These are phyloP conservation scores for Pseudococcus viburni DNA, from an alignment of 2,888 invertebrate genomes.

Conservation along the genomic window DNA sequence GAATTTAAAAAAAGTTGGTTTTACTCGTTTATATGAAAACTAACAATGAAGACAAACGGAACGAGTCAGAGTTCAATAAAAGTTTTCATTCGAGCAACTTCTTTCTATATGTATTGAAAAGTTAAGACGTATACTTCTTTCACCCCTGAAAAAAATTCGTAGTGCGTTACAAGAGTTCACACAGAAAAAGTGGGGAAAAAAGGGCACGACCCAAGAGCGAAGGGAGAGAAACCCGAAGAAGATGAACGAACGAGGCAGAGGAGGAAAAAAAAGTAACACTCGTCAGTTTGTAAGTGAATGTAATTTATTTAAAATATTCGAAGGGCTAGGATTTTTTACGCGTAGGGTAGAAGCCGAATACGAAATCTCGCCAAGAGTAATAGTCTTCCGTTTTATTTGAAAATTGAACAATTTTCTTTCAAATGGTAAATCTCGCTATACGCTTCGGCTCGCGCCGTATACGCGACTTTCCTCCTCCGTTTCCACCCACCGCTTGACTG, in stretches of 20 bases:
- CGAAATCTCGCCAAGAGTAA: slow-evolving; percentile 60
- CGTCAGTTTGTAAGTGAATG: slow-evolving; percentile 64
- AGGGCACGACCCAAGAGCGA: background rate
- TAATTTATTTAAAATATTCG: slow-evolving; percentile 65
- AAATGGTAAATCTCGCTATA: slow-evolving; percentile 57
- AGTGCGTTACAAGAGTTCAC: background rate
- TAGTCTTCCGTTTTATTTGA: slow-evolving; percentile 65
- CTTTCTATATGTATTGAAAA: slow-evolving; percentile 59
- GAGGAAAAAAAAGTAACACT: slow-evolving; percentile 29
- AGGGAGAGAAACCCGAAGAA: background rate
- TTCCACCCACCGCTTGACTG: background rate
- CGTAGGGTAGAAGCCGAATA: slow-evolving; percentile 57
- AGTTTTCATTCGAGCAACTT: slow-evolving; percentile 59
- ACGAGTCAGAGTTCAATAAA: slow-evolving; percentile 61
- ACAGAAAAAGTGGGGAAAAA: background rate
- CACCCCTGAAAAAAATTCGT: slow-evolving; percentile 45
- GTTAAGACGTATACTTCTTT: slow-evolving; percentile 56
- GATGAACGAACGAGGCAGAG: background rate
- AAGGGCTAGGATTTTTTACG: slow-evolving; percentile 42
- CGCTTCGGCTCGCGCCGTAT: background rate
- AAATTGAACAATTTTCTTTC: slow-evolving; percentile 64
- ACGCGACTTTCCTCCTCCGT: background rate
- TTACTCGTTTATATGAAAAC: slow-evolving; percentile 58
- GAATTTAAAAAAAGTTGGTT: slow-evolving; percentile 43
- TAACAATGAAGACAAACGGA: slow-evolving; percentile 63